Conservation (phyloP, 1,140 invertebrate genomes). For the Brachionus rubens region DNA sequence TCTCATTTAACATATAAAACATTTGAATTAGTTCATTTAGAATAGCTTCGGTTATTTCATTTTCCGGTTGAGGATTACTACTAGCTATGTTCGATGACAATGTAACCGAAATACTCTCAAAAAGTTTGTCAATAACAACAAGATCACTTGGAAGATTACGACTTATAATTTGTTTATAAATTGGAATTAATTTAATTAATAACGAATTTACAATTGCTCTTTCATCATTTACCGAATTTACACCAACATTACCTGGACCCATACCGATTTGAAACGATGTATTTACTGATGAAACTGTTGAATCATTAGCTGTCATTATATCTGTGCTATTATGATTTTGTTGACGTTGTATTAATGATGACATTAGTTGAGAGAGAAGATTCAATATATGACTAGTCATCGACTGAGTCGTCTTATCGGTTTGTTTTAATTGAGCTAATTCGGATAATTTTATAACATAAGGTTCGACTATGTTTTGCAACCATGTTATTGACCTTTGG, state of each 20-base stretch:
- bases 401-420: constrained; percentile 38
- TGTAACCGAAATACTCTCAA: constrained; percentile 43
- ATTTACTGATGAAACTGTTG: constrained; percentile 20
- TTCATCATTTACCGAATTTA: constrained; percentile 31
- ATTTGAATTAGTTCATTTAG: constrained; percentile 40
- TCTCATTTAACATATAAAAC: constrained; percentile 45
- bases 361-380: constrained; percentile 39
- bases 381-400: constrained; percentile 29
- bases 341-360: constrained; percentile 29
- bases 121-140: constrained; percentile 40
- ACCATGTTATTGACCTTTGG: constrained; percentile 9
- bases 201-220: constrained; percentile 36
- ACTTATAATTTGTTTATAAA: constrained; percentile 41
- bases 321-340: constrained; percentile 31
- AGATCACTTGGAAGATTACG: constrained; percentile 40
- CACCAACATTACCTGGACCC: not conserved
- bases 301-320: constrained; percentile 22
- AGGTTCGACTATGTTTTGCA: constrained; percentile 28
- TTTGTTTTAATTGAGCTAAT: constrained; percentile 29
- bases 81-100: constrained; percentile 28
- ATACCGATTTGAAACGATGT: constrained; percentile 18
- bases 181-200: constrained; percentile 42
- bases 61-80: constrained; percentile 7
- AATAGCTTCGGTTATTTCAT: constrained; percentile 10
- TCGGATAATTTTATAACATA: constrained; percentile 11